phyloP scores from a whole-genome alignment of 2,113 vertebrate species.

The Bombycilla garrulus region DNA sequence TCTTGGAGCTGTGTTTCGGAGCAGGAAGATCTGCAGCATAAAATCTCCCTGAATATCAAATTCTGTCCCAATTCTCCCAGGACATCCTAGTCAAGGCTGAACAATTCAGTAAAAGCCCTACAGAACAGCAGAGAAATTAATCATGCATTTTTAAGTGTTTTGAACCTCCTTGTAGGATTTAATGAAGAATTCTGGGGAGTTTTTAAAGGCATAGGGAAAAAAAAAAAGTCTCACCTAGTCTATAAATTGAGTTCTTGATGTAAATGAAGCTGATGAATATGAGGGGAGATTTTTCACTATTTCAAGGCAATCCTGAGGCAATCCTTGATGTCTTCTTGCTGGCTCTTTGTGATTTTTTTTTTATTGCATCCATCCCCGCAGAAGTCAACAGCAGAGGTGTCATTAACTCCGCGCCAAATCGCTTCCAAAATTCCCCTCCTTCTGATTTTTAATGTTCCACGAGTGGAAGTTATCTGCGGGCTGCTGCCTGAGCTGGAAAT shows the following conservation, averaged over 20 bases:
- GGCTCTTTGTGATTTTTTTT: not conserved
- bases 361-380: not conserved
- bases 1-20: not conserved
- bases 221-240: not conserved
- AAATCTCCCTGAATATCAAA: conserved; percentile 30
- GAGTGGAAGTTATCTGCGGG: not conserved
- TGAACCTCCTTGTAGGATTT: conserved; percentile 32
- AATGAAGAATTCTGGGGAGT: conserved; percentile 28
- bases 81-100: conserved; percentile 48
- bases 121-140: conserved; percentile 49
- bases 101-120: conserved; percentile 43
- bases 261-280: not conserved
- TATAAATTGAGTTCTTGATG: not conserved
- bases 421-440: not conserved
- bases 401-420: not conserved
- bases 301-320: not conserved
- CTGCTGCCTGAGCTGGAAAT: not conserved
- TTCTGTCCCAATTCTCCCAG: conserved; percentile 53
- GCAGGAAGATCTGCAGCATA: conserved; percentile 14
- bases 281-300: not conserved
- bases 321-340: not conserved
- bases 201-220: not conserved
- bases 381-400: not conserved
- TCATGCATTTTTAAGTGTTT: conserved; percentile 54
- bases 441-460: not conserved